Evolutionary conservation across 2,113 vertebrate species (phyloP).

Genomic region (Caranx melampygus): DNA sequence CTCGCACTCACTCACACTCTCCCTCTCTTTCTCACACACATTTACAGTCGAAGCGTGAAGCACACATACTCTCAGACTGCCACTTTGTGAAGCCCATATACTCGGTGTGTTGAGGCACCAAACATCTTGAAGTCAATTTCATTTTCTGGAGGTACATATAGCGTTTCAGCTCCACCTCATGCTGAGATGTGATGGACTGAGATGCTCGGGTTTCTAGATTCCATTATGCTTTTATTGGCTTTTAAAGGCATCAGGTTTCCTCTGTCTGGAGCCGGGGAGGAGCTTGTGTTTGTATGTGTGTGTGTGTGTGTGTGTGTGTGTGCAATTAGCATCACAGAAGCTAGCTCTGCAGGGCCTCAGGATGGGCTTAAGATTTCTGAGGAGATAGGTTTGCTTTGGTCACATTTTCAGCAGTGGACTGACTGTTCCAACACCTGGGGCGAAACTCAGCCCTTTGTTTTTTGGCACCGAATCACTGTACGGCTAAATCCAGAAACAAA

Average conservation of each 20-base stretch:
- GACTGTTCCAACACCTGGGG: slow-evolving; percentile 63
- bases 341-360: slow-evolving; percentile 57
- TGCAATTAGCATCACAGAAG: slow-evolving; percentile 70
- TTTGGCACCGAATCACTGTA: slow-evolving; percentile 16
- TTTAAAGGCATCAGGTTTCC: slow-evolving; percentile 82
- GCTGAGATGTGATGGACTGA: slow-evolving; percentile 68
- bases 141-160: slow-evolving; percentile 72
- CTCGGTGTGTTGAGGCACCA: slow-evolving; percentile 24
- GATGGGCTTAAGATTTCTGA: slow-evolving; percentile 73
- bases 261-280: slow-evolving; percentile 78
- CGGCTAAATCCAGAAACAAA: slow-evolving; percentile 15
- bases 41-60: slow-evolving; percentile 30
- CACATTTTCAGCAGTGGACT: slow-evolving; percentile 48
- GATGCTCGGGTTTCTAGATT: slow-evolving; percentile 75
- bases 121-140: slow-evolving; percentile 65
- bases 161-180: slow-evolving; percentile 66
- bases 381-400: slow-evolving; percentile 72
- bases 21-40: neutral
- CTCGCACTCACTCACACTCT: neutral
- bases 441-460: slow-evolving; percentile 48
- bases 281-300: slow-evolving; percentile 33
- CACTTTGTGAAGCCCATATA: slow-evolving; percentile 40
- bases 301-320: slow-evolving; percentile 18
- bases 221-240: slow-evolving; percentile 84
- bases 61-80: slow-evolving; percentile 26